These are phyloP conservation scores for Plectus sambesii DNA, from an alignment of 1,140 invertebrate species.

Conservation along the genomic window DNA sequence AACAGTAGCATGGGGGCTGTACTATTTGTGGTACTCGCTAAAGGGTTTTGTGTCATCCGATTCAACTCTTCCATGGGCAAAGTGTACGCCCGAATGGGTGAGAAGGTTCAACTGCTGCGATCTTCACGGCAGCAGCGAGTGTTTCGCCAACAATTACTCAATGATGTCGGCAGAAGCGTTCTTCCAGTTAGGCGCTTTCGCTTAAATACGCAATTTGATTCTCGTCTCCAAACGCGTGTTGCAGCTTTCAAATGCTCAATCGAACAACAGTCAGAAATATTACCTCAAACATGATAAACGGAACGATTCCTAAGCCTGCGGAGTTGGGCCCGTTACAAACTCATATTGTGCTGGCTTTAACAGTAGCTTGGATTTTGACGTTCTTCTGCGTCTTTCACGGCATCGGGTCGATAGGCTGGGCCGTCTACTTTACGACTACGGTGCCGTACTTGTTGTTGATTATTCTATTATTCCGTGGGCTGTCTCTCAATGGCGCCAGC, in stretches of 20 bases:
- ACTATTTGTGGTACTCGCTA: constrained; percentile 44
- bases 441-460: constrained; percentile 30
- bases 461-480: constrained; percentile 35
- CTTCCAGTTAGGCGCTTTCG: too few species aligned
- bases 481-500: constrained; percentile 31
- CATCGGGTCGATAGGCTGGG: constrained; percentile 42
- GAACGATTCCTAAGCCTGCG: too few species aligned
- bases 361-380: constrained; percentile 39
- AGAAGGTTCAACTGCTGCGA: too few species aligned
- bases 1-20: constrained; percentile 50
- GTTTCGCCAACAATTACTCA: too few species aligned
- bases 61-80: too few species aligned
- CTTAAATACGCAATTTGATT: too few species aligned
- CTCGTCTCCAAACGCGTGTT: too few species aligned
- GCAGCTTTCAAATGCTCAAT: constrained; percentile 38
- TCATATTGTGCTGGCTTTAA: constrained; percentile 29
- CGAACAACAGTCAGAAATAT: constrained; percentile 26
- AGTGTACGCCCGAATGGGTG: too few species aligned
- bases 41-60: constrained; percentile 27
- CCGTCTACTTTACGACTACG: constrained; percentile 36
- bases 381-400: constrained; percentile 44
- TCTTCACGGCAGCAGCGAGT: too few species aligned
- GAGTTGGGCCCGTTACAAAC: constrained; percentile 24
- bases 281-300: too few species aligned
- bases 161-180: too few species aligned